Conservation (phyloP, 2,113 vertebrate genomes). For the Ailurus styani region DNA sequence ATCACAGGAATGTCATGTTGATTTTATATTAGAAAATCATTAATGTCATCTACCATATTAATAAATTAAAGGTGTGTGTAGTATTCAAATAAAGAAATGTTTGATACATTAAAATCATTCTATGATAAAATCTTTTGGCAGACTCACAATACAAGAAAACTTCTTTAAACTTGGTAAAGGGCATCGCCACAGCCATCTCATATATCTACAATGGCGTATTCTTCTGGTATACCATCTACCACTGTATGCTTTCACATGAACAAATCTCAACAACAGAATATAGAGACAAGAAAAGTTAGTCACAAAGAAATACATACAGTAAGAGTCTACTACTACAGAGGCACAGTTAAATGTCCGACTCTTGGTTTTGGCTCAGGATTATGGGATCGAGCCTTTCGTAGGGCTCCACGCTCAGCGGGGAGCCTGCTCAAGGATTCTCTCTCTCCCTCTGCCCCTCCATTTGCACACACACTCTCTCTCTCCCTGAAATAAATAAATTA, state of each 20-base stretch:
- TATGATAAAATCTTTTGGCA: background rate
- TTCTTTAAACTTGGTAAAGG: background rate
- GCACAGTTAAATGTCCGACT: background rate
- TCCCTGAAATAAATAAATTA: background rate
- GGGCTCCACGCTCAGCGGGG: background rate
- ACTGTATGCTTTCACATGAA: background rate
- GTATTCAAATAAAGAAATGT: background rate
- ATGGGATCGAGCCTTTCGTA: accelerated
- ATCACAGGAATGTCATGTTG: background rate
- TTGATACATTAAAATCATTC: background rate
- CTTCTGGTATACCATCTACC: background rate
- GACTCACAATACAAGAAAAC: background rate
- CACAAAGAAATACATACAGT: background rate
- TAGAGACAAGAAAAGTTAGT: background rate
- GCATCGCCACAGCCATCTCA: background rate
- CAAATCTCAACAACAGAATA: background rate
- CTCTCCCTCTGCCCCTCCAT: background rate
- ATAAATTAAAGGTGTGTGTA: background rate
- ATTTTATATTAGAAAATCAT: background rate
- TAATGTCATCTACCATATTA: background rate
- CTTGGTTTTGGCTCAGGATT: background rate
- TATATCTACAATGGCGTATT: background rate
- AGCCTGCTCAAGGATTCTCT: background rate
- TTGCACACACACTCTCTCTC: background rate
- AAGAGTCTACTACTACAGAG: background rate